Percentiles rank a stretch among this genome's conserved stretches.
These are phyloP conservation scores for Homalodisca vitripennis DNA, from an alignment of 1,140 invertebrate species.

Conservation along the genomic window DNA sequence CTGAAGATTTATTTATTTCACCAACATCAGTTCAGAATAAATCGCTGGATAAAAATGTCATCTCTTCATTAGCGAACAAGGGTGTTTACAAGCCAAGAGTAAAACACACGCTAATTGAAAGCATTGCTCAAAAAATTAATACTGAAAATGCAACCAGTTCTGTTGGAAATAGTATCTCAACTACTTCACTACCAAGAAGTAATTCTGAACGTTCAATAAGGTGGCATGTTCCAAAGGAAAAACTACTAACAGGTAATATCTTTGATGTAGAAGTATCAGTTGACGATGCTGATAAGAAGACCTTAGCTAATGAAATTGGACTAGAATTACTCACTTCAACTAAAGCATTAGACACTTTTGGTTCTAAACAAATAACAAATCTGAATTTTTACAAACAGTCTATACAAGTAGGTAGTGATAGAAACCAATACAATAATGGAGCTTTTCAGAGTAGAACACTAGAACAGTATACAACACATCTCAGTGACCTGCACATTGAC, in stretches of 20 bases:
- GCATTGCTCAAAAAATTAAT: constrained; percentile 7
- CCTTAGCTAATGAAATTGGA: neutral
- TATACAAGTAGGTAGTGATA: neutral
- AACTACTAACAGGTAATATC: neutral
- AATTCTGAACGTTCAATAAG: neutral
- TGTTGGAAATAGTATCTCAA: neutral
- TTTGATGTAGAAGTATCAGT: neutral
- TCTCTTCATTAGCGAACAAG: neutral
- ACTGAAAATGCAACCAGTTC: neutral
- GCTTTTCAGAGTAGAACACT: constrained; percentile 24
- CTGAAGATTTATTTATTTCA: neutral
- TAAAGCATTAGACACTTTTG: too few species aligned
- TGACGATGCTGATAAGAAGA: neutral
- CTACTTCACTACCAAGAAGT: neutral
- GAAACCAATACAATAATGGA: neutral
- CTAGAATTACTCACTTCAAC: too few species aligned
- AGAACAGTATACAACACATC: constrained; percentile 23
- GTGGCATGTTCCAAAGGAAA: constrained; percentile 11
- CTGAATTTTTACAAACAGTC: too few species aligned
- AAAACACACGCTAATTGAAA: neutral
- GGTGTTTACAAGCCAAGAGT: constrained; percentile 12
- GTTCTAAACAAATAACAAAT: too few species aligned
- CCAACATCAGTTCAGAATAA: too few species aligned
- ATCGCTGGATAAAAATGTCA: neutral
- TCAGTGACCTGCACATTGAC: constrained; percentile 21